phyloP scores from a whole-genome alignment of 2,888 invertebrate species.

The Leptinotarsa peninsularis region DNA sequence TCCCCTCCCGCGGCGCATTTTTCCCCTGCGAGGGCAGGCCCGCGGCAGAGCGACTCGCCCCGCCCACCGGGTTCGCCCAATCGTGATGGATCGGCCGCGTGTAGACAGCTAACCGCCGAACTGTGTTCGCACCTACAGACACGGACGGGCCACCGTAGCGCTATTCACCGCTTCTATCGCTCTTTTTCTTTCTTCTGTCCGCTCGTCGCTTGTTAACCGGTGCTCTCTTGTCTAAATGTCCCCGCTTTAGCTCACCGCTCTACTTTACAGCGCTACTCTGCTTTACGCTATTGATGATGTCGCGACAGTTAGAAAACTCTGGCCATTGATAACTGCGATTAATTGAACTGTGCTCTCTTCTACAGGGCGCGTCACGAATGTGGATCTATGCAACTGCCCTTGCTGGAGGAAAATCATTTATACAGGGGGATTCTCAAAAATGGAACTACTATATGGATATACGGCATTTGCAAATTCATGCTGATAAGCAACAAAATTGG shows the following conservation, averaged over 20 bases:
- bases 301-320: neutral
- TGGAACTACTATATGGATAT: too few relatives aligned
- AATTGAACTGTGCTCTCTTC: neutral
- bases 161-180: slow-evolving; percentile 38
- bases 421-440: too few relatives aligned
- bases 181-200: slow-evolving; percentile 26
- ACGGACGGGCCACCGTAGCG: slow-evolving; percentile 52
- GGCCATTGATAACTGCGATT: slow-evolving; percentile 16
- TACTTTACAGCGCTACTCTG: slow-evolving; percentile 23
- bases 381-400: too few relatives aligned
- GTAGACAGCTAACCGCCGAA: slow-evolving; percentile 57
- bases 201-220: slow-evolving; percentile 26
- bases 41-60: slow-evolving; percentile 63
- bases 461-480: too few relatives aligned
- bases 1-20: slow-evolving; percentile 63
- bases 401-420: too few relatives aligned
- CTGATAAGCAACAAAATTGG: too few relatives aligned
- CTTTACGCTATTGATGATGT: slow-evolving; percentile 17
- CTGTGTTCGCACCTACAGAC: slow-evolving; percentile 61
- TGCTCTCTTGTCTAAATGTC: slow-evolving; percentile 27
- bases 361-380: neutral
- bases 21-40: slow-evolving; percentile 70
- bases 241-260: slow-evolving; percentile 15
- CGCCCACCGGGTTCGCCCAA: slow-evolving; percentile 66
- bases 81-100: slow-evolving; percentile 66